These are phyloP conservation scores for Dasypus novemcinctus DNA, from an alignment of 2,113 vertebrate genomes.

Conservation along the genomic window DNA sequence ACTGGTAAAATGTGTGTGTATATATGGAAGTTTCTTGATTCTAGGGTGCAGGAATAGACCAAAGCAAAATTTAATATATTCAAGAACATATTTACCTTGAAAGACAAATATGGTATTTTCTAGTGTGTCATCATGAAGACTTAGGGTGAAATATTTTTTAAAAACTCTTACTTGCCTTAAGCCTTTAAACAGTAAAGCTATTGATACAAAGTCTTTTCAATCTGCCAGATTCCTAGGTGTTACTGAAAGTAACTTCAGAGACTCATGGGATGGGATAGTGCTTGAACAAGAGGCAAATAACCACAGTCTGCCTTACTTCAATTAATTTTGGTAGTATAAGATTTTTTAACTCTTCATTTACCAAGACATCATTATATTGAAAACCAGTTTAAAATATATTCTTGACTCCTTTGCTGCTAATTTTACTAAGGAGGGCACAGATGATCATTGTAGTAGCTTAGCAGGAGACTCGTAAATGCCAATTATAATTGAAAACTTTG, in stretches of 20 bases:
- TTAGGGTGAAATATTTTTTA: not conserved
- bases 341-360: slow-evolving; percentile 41
- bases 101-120: not conserved
- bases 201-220: slow-evolving; percentile 18
- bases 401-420: not conserved
- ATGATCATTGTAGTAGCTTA: not conserved
- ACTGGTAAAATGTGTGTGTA: not conserved
- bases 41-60: not conserved
- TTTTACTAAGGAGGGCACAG: slow-evolving; percentile 20
- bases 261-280: not conserved
- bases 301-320: not conserved
- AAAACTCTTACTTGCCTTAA: not conserved
- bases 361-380: not conserved
- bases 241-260: slow-evolving; percentile 11
- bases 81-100: not conserved
- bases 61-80: not conserved
- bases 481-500: slow-evolving; percentile 45
- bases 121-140: not conserved
- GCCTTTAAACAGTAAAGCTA: not conserved
- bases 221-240: not conserved
- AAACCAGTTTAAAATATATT: not conserved
- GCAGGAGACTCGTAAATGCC: slow-evolving; percentile 10
- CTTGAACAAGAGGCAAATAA: not conserved
- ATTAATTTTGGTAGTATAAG: not conserved
- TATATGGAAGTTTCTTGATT: not conserved